phyloP scores from a whole-genome alignment of 2,888 invertebrate genomes.

The Falcaria lacertinaria region DNA sequence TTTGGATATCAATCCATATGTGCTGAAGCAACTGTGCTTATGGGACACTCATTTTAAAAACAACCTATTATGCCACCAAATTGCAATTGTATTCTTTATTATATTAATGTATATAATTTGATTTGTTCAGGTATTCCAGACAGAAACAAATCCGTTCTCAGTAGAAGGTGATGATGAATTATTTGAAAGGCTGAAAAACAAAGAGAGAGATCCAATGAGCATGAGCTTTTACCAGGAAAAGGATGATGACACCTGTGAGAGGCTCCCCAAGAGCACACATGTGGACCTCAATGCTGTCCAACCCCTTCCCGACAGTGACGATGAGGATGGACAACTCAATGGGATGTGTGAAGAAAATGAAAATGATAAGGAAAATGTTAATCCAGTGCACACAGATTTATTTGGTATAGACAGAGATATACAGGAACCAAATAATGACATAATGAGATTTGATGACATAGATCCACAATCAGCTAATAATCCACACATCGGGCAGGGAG shows the following conservation, averaged over 20 bases:
- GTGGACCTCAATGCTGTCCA: conserved; percentile 82
- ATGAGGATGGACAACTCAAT: conserved; percentile 60
- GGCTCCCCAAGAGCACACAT: conserved; percentile 52
- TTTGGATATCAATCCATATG: no score
- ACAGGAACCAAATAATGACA: conserved; percentile 64
- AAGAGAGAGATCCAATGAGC: conserved; percentile 82
- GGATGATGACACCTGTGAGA: conserved; percentile 74
- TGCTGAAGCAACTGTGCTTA: no score
- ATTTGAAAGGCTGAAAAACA: conserved; percentile 74
- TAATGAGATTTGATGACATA: conserved; percentile 52
- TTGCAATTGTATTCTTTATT: no score
- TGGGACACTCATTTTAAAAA: no score
- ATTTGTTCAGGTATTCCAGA: conserved; percentile 62
- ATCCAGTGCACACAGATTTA: conserved; percentile 42
- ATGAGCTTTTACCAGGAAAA: conserved; percentile 83
- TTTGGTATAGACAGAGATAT: conserved; percentile 33
- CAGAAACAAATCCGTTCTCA: conserved; percentile 71
- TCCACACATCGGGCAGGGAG: conserved; percentile 36
- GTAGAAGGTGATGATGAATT: conserved; percentile 66
- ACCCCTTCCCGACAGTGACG: conserved; percentile 74
- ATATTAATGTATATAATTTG: conserved; percentile 1
- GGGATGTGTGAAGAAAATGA: conserved; percentile 37
- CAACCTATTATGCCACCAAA: no score
- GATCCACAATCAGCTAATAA: conserved; percentile 37
- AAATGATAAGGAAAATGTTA: conserved; percentile 60